These are phyloP conservation scores for Phasianus colchicus DNA, from an alignment of 2,113 vertebrate species.

Conservation along the genomic window DNA sequence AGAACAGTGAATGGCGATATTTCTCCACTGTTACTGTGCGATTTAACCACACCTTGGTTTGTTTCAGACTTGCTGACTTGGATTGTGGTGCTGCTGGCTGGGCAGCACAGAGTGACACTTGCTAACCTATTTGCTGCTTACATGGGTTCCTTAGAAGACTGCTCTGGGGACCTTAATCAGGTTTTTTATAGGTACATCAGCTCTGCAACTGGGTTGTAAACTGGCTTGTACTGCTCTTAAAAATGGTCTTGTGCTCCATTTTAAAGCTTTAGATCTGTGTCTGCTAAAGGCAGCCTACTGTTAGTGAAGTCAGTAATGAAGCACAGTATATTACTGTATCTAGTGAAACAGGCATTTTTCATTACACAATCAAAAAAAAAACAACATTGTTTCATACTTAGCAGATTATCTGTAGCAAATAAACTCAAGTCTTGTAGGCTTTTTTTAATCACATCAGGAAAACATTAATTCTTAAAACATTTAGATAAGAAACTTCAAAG, in stretches of 20 bases:
- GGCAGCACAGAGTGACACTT: background rate
- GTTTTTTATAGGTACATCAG: background rate
- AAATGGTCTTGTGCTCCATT: background rate
- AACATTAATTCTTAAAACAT: background rate
- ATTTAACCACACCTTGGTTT: background rate
- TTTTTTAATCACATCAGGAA: background rate
- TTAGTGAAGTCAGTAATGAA: background rate
- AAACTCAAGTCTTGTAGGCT: background rate
- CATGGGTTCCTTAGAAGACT: background rate
- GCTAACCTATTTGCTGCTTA: background rate
- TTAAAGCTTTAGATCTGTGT: background rate
- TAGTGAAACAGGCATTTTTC: background rate
- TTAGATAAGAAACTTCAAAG: background rate
- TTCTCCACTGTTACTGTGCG: background rate
- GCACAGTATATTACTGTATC: background rate
- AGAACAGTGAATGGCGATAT: background rate
- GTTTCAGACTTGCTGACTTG: background rate
- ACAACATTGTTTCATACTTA: background rate
- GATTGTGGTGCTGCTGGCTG: background rate
- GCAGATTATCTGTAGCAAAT: background rate
- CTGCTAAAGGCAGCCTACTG: background rate
- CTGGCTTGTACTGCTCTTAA: background rate
- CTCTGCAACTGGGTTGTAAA: background rate
- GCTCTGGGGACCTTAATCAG: background rate
- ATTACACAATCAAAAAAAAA: background rate